Evolutionary conservation across 30 jellyfish, hydroid and myxozoan species (phyloP).

Genomic region (Hydractinia echinata): DNA sequence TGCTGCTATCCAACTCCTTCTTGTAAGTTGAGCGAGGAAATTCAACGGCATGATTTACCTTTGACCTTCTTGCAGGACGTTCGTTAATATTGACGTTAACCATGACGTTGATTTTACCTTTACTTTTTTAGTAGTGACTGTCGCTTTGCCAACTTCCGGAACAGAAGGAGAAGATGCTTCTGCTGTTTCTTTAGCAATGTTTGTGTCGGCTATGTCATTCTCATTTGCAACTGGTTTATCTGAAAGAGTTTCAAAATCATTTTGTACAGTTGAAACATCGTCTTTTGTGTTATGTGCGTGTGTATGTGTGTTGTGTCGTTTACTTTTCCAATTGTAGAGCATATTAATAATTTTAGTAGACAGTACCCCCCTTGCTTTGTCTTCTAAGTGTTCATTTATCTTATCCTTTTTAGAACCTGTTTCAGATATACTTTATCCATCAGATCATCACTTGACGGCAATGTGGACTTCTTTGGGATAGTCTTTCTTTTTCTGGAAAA

Average conservation of each 20-base stretch:
- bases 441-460: background rate
- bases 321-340: conserved; percentile 79
- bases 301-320: conserved; percentile 13
- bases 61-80: conserved; percentile 64
- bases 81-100: conserved; percentile 94
- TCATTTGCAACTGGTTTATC: conserved; percentile 18
- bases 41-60: conserved; percentile 22
- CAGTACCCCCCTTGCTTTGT: conserved; percentile 50
- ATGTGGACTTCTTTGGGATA: conserved; percentile 21
- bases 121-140: conserved; percentile 39
- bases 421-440: background rate
- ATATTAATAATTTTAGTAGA: conserved; percentile 71
- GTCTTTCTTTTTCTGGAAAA: conserved; percentile 27
- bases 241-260: conserved; percentile 11
- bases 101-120: conserved; percentile 84
- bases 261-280: background rate
- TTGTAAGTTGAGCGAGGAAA: background rate
- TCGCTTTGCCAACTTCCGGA: conserved; percentile 7
- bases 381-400: conserved; percentile 31
- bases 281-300: background rate
- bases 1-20: background rate
- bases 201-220: background rate
- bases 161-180: background rate
- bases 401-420: background rate
- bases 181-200: conserved; percentile 4